Evolutionary conservation across 2,888 invertebrate species (phyloP).

Genomic region (Tachina fera): DNA sequence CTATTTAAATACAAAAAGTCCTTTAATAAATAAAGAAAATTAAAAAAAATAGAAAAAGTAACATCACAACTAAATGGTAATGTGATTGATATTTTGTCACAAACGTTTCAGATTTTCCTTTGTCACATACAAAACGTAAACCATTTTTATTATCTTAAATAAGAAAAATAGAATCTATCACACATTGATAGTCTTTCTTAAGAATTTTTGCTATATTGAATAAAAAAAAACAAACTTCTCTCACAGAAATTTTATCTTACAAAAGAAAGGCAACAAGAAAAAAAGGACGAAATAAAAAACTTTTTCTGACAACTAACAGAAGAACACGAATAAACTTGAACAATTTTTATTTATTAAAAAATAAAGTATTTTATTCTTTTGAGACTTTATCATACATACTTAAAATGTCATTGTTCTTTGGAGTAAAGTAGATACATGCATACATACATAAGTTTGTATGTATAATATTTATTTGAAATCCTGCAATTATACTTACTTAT

Average conservation of each 20-base stretch:
- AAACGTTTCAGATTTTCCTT: conserved; percentile 35
- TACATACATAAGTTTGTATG: not conserved
- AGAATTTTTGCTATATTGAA: not conserved
- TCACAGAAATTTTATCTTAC: not conserved
- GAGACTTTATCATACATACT: conserved; percentile 60
- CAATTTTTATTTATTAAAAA: conserved; percentile 16
- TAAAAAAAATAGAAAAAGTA: not conserved
- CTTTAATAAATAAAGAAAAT: not conserved
- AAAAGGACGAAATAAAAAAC: conserved; percentile 13
- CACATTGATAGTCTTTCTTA: conserved; percentile 54
- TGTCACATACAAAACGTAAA: conserved; percentile 35
- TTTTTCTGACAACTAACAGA: conserved; percentile 25
- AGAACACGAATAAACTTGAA: conserved; percentile 45
- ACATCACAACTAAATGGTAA: conserved; percentile 28
- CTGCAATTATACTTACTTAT: conserved; percentile 47
- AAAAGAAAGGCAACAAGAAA: not conserved
- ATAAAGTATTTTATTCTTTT: conserved; percentile 45
- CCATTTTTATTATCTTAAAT: conserved; percentile 41
- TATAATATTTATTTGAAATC: conserved; percentile 29
- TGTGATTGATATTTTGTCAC: conserved; percentile 57
- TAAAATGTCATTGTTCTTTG: conserved; percentile 56
- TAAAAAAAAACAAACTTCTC: not conserved
- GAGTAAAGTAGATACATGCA: conserved; percentile 29
- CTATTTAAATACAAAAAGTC: too few species aligned
- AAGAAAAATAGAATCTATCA: conserved; percentile 58